Evolutionary conservation across 2,113 vertebrate genomes (phyloP).

Genomic region (Toxotes chatareus): DNA sequence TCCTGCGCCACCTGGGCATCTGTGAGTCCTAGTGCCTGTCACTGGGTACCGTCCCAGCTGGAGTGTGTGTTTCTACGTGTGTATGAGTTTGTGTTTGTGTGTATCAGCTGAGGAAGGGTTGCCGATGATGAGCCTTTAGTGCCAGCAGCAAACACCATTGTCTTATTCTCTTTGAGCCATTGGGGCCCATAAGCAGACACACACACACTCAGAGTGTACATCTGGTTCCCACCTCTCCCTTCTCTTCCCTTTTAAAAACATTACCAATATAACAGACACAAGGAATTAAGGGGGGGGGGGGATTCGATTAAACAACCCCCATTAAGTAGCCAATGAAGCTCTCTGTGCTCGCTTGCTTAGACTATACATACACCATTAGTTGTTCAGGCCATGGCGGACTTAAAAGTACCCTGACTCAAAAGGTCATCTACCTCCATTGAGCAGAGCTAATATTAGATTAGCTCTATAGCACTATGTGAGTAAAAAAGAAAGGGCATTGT

Average conservation of each 20-base stretch:
- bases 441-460: conserved; percentile 76
- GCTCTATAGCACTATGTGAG: conserved; percentile 46
- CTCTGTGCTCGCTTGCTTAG: conserved; percentile 45
- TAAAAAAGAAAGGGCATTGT: conserved; percentile 32
- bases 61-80: conserved; percentile 61
- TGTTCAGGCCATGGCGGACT: conserved; percentile 55
- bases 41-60: conserved; percentile 78
- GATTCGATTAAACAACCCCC: conserved; percentile 69
- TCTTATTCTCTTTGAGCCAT: conserved; percentile 72
- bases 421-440: conserved; percentile 70
- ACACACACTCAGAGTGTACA: conserved; percentile 42
- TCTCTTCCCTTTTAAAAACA: conserved; percentile 50
- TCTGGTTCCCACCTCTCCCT: conserved; percentile 53
- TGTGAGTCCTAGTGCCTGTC: conserved; percentile 80
- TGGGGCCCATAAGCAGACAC: conserved; percentile 22
- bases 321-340: conserved; percentile 76
- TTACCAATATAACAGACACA: conserved; percentile 49
- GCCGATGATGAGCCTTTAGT: conserved; percentile 72
- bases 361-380: conserved; percentile 74
- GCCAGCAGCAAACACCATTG: conserved; percentile 80
- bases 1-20: conserved; percentile 82
- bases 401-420: conserved; percentile 65
- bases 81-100: conserved; percentile 41
- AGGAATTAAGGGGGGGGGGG: conserved; percentile 37
- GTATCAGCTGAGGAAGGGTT: conserved; percentile 47